phyloP scores from a whole-genome alignment of 2,113 vertebrate genomes.

The Smithornis capensis region DNA sequence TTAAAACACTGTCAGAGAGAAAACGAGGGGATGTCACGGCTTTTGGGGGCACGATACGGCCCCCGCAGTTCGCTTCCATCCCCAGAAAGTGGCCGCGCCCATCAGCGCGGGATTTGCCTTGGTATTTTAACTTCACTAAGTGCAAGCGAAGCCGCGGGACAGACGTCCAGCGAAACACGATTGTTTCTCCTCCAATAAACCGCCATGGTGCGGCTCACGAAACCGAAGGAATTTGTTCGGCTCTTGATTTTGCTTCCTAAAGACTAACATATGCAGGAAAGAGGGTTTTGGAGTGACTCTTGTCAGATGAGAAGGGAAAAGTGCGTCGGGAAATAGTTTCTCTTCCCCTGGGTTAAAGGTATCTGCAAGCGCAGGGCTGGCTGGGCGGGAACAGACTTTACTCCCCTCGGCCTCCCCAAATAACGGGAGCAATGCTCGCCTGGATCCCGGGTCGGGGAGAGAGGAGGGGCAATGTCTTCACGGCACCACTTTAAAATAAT shows the following conservation, averaged over 20 bases:
- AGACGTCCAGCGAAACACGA: background rate
- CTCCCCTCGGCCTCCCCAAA: background rate
- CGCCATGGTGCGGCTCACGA: background rate
- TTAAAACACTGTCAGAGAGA: background rate
- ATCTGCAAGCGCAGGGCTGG: background rate
- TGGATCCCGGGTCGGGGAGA: background rate
- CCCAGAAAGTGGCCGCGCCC: background rate
- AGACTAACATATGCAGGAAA: background rate
- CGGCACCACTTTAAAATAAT: background rate
- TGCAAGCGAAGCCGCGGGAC: background rate
- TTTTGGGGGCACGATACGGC: background rate
- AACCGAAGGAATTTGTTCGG: background rate
- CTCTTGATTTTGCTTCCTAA: background rate
- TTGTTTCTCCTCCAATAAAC: background rate
- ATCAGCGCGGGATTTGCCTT: background rate
- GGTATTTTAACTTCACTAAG: background rate
- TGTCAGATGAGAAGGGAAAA: background rate
- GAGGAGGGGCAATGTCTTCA: background rate
- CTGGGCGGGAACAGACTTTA: background rate
- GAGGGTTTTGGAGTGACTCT: background rate
- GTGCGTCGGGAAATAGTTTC: background rate
- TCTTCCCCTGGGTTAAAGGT: background rate
- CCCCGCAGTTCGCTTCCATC: background rate
- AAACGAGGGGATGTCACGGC: background rate
- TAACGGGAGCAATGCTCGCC: background rate